Evolutionary conservation across 2,797 vertebrate genomes (phyloP).

Genomic region (Rachycentron canadum): DNA sequence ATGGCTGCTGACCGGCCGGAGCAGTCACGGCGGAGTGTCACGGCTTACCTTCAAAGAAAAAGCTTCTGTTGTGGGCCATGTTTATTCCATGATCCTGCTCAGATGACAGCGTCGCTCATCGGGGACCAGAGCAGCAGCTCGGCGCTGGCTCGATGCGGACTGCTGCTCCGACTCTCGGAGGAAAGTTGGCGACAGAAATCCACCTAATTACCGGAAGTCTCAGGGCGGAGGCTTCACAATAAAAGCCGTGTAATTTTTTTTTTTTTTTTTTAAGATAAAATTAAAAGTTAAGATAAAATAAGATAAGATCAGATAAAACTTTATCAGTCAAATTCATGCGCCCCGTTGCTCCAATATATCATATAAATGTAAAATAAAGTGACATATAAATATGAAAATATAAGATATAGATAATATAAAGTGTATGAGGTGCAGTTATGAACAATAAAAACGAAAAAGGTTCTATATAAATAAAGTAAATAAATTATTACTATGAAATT

Average conservation of each 20-base stretch:
- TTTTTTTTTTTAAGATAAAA: no score
- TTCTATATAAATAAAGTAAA: no score
- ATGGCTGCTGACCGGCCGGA: neutral
- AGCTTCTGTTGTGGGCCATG: slow-evolving; percentile 84
- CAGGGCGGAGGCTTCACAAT: slow-evolving; percentile 8
- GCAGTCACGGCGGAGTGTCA: slow-evolving; percentile 33
- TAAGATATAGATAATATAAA: no score
- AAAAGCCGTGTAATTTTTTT: neutral
- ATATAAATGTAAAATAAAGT: no score
- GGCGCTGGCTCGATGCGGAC: slow-evolving; percentile 21
- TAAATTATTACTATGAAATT: no score
- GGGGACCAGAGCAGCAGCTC: slow-evolving; percentile 19
- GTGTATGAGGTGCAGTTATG: no score
- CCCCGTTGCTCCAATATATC: no score
- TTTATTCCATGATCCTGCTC: slow-evolving; percentile 81
- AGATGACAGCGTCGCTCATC: slow-evolving; percentile 49
- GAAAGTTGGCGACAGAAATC: neutral
- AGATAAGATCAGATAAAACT: no score
- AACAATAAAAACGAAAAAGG: no score
- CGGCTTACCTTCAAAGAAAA: slow-evolving; percentile 84
- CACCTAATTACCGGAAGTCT: neutral
- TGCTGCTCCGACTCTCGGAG: neutral
- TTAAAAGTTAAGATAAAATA: no score
- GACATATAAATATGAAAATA: no score
- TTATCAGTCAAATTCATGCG: no score